Evolutionary conservation across 2,113 vertebrate species (phyloP).

Genomic region (Felis catus): DNA sequence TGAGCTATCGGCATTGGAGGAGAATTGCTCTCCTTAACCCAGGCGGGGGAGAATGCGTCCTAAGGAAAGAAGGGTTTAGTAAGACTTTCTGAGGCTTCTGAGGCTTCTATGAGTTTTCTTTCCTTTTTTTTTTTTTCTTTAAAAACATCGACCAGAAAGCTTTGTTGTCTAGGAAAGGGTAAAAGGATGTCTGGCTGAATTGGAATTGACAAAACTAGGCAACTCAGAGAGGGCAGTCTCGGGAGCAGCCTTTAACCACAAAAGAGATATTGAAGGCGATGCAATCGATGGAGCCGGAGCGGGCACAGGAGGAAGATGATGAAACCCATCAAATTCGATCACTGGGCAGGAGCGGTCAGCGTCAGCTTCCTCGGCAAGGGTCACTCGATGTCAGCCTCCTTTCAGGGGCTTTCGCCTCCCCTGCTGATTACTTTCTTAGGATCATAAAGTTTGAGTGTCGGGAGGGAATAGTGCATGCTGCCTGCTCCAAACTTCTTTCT

Average conservation of each 20-base stretch:
- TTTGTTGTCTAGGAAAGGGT: slow-evolving; percentile 81
- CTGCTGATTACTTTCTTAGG: slow-evolving; percentile 49
- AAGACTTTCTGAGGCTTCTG: slow-evolving; percentile 71
- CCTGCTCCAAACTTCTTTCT: background rate
- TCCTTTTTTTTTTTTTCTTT: slow-evolving; percentile 1
- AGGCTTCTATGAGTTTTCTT: slow-evolving; percentile 68
- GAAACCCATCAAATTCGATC: slow-evolving; percentile 74
- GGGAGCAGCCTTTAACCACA: slow-evolving; percentile 80
- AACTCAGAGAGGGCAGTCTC: slow-evolving; percentile 82
- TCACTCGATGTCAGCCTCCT: slow-evolving; percentile 36
- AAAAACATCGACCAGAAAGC: slow-evolving; percentile 76
- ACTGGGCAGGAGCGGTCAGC: slow-evolving; percentile 53
- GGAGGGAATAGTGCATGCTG: slow-evolving; percentile 2
- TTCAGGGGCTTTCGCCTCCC: slow-evolving; percentile 10
- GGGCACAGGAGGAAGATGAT: slow-evolving; percentile 77
- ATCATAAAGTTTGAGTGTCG: slow-evolving; percentile 38
- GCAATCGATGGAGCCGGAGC: slow-evolving; percentile 76
- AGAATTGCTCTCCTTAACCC: slow-evolving; percentile 38
- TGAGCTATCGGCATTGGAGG: background rate
- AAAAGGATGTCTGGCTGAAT: slow-evolving; percentile 85
- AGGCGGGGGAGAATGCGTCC: background rate
- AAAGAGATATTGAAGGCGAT: slow-evolving; percentile 85
- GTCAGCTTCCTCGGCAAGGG: slow-evolving; percentile 56
- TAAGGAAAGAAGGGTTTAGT: slow-evolving; percentile 63
- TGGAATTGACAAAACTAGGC: slow-evolving; percentile 86